Evolutionary conservation across 2,113 vertebrate species (phyloP).

Genomic region (Tragelaphus buxtoni): DNA sequence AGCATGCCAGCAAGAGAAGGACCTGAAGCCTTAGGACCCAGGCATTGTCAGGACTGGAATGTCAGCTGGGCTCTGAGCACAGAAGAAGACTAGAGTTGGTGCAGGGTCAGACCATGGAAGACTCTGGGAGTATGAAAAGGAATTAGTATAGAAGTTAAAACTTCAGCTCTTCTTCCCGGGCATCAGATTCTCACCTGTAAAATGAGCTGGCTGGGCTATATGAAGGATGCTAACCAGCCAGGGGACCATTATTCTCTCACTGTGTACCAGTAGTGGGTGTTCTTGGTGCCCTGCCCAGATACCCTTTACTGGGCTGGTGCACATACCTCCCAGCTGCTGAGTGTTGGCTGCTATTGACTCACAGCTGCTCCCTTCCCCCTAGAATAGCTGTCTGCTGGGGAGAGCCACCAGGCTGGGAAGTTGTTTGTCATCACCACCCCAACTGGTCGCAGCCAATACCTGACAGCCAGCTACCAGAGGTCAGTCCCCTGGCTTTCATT

Average conservation of each 20-base stretch:
- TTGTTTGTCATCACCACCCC: background rate
- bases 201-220: background rate
- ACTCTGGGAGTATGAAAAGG: background rate
- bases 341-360: background rate
- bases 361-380: background rate
- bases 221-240: background rate
- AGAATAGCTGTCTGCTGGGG: background rate
- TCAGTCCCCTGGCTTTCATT: background rate
- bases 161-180: background rate
- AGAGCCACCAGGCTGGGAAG: background rate
- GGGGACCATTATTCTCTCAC: background rate
- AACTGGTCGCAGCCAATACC: background rate
- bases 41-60: background rate
- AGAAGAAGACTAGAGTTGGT: background rate
- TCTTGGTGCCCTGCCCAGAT: background rate
- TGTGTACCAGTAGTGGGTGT: background rate
- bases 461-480: background rate
- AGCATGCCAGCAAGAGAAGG: background rate
- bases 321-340: background rate
- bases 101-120: rapidly evolving
- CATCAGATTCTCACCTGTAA: background rate
- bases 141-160: background rate
- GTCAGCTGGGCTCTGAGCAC: background rate
- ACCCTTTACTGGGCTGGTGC: background rate
- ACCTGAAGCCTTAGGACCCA: background rate